Evolutionary conservation across 2,888 invertebrate species (phyloP).

Genomic region (Sinopyrophorus schimmeli): DNA sequence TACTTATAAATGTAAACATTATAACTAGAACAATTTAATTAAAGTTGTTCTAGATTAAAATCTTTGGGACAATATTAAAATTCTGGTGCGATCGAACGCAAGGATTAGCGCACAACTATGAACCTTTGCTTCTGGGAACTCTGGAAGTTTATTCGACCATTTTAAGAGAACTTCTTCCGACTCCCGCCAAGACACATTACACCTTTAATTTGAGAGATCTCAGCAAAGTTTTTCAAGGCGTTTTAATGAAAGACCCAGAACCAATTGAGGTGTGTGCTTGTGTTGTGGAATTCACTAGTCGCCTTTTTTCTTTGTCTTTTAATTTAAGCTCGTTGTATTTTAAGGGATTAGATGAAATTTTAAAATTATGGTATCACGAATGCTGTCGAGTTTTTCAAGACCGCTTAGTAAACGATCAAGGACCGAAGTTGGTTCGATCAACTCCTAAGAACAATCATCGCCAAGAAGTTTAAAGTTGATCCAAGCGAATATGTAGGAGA

Average conservation of each 20-base stretch:
- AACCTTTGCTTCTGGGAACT: conserved; percentile 66
- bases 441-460: conserved; percentile 62
- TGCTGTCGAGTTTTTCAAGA: conserved; percentile 86
- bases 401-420: conserved; percentile 74
- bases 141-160: conserved; percentile 69
- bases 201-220: conserved; percentile 88
- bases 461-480: conserved; percentile 60
- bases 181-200: conserved; percentile 88
- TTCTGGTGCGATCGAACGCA: conserved; percentile 64
- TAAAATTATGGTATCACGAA: conserved; percentile 88
- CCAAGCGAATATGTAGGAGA: conserved; percentile 57
- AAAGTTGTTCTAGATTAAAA: conserved; percentile 53
- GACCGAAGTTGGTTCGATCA: conserved; percentile 76
- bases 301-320: not conserved
- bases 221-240: conserved; percentile 80
- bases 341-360: conserved; percentile 63
- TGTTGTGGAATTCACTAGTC: not conserved
- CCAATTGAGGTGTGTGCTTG: conserved; percentile 62
- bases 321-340: not conserved
- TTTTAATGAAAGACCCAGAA: conserved; percentile 71
- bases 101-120: conserved; percentile 45
- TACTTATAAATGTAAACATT: conserved; percentile 39
- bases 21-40: not conserved
- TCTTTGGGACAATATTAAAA: conserved; percentile 71
- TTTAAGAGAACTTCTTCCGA: conserved; percentile 75